Evolutionary conservation across 1,140 invertebrate genomes (phyloP), one percentile per base, ranked within the genome.

Genomic region (Zaprionus nigranus): DNA sequence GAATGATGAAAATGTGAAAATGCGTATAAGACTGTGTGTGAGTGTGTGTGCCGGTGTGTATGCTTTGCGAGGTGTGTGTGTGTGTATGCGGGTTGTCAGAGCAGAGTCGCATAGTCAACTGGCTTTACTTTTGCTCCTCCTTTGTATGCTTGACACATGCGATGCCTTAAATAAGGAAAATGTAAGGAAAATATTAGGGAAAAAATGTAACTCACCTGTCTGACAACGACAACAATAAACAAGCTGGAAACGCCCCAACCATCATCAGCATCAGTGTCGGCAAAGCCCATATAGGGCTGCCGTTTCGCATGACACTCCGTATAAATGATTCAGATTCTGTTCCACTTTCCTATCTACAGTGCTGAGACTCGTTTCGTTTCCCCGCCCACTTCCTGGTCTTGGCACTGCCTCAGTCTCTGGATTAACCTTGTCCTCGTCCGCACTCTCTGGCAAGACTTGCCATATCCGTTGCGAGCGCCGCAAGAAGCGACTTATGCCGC

Each of bases 161-260:
- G 69, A 64, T 69, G 74, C 65, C 74, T 69, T 79, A 79, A 87
- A 82, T 80, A 81, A 71, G 73, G 59, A 76, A 49, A 59, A 65
- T 56, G 28, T 49, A 40, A 53, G 54, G 28, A 73, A 63, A 36
- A 69, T 54, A 51, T 46, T 34, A 17, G 34, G 43, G 17, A 51
- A 63, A 82, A 82, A 87, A 70, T 77, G 85, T 90, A 74, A 73
- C 88, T 82, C 79, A 90, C 81, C 85, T 90, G 86, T 85, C 85
- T 56, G 54, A 22, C 62, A 70, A 63, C 58, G 56, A 57, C 54
- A 72, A 38, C 51, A 69, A 40, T 38, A 72, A 86, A 53, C 66
- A 78, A 74, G 71, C 43, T 46, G 34, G 54, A 78, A 74, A 65
- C 74, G 75, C 70, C 66, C 63, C 64, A 65, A 73, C 46, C 46